Base-by-base conservation (phyloP, 2,113 vertebrate genomes). In the Danio rerio region DNA sequence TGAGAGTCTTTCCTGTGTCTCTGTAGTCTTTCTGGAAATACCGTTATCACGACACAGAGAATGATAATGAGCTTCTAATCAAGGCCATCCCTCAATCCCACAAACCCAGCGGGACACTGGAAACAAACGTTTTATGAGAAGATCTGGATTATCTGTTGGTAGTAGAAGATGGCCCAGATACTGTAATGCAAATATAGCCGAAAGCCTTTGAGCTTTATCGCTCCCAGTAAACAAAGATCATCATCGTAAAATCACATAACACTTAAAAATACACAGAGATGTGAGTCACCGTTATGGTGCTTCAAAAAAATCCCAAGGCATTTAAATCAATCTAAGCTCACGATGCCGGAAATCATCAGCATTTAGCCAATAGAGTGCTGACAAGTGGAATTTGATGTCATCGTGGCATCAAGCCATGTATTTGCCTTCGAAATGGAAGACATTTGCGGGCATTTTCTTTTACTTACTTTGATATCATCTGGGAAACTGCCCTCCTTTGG, bases 351-450 rank as follows among this genome's bases (percentile, higher is more conserved):
- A 76, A 75, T 65, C 21, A 43, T 20, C 20, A 8, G 5, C 43
- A 15, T 6, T 59, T 71, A 43, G 20, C 82, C 70, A 83, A 45
- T 49, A 18, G 52, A 68, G 50, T 52, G 31, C 43, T 74, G 66
- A 58, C 75, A 4, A 70, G 18, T 71, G 80, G 83, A 87, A 87
- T 74, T 75, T 85, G 81, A 87, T 82, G 75, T 83, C 81, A 85
- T 78, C 55, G 68, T 68, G 47, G 73, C 55, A 78, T 58, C 21
- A 11, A 82, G 83, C 50, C 43, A 55, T 80, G 69, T 42, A 40
- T 21, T 58, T 40, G 43, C 85, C 71, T 78, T 80, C 18, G 18
- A 81, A 42, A 63, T 81, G 66, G 73, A 79, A 70, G 71, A 80
- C 80, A 13, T 72, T 40, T 45, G 74, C 9, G 12, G 69, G 75